Conservation (phyloP, 2,888 invertebrate species). For the Dolichomitus sp. region DNA sequence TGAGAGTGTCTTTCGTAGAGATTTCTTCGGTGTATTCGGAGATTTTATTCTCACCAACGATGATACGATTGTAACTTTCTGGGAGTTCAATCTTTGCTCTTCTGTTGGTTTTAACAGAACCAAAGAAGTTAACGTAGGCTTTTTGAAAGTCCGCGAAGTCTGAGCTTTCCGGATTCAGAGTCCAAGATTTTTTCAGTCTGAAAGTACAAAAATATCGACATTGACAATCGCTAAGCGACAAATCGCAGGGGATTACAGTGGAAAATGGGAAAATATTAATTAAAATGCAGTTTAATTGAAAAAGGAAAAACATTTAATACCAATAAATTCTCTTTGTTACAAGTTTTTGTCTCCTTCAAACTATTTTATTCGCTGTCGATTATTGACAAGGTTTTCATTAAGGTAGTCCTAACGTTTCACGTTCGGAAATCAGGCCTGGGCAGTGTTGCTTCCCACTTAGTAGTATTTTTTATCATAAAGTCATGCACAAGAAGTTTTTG, state of each 20-base stretch:
- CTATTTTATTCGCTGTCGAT: too few relatives aligned
- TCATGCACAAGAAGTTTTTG: too few relatives aligned
- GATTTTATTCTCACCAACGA: background rate
- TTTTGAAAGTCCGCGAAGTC: conserved; percentile 66
- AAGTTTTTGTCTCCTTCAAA: too few relatives aligned
- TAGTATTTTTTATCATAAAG: too few relatives aligned
- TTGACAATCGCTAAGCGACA: conserved; percentile 3
- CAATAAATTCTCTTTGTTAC: too few relatives aligned
- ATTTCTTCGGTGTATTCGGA: background rate
- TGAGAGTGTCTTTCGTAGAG: background rate
- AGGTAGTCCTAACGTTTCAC: too few relatives aligned
- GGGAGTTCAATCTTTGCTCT: background rate
- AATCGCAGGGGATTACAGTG: background rate
- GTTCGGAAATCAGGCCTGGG: too few relatives aligned
- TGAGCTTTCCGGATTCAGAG: conserved; percentile 18
- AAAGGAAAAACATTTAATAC: too few relatives aligned
- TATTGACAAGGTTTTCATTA: too few relatives aligned
- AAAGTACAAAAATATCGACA: conserved; percentile 48
- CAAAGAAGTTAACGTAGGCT: conserved; percentile 52
- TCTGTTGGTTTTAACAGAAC: background rate
- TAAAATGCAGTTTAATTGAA: background rate
- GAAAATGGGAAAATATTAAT: background rate
- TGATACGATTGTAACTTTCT: background rate
- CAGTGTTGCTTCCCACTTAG: too few relatives aligned
- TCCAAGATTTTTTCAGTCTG: conserved; percentile 50